Conservation (phyloP, 2,888 invertebrate genomes). For the Mythimna loreyi region DNA sequence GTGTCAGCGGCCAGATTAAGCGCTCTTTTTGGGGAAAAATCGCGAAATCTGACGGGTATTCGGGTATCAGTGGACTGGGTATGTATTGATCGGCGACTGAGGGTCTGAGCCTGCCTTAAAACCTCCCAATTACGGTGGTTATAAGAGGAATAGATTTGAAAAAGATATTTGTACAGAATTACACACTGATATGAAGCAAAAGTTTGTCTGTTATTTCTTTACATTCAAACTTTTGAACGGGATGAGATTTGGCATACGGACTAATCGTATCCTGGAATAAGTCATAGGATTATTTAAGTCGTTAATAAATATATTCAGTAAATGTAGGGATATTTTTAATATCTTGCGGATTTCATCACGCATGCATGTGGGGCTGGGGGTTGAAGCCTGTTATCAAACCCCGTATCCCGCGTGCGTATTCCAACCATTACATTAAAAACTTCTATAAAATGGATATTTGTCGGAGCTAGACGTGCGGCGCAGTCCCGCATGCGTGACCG, state of each 20-base stretch:
- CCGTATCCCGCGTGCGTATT: no score
- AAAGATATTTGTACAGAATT: no score
- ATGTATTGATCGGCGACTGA: conserved; percentile 25
- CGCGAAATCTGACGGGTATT: conserved; percentile 34
- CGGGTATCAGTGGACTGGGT: conserved; percentile 14
- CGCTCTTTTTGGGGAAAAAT: conserved; percentile 26
- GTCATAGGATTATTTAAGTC: no score
- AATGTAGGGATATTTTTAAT: no score
- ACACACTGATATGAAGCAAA: not conserved
- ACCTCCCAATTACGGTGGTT: not conserved
- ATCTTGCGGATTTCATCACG: no score
- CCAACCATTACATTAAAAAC: no score
- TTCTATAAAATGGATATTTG: no score
- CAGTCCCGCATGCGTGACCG: no score
- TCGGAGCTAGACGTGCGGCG: no score
- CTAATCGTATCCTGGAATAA: not conserved
- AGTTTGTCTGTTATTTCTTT: not conserved
- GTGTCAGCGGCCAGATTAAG: conserved; percentile 46
- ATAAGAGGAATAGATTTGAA: not conserved
- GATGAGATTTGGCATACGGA: not conserved
- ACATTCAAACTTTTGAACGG: not conserved
- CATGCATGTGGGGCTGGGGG: no score
- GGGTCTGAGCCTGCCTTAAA: not conserved
- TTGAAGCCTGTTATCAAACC: no score
- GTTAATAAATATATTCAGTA: not conserved